Conservation (phyloP, 1,140 invertebrate genomes). For the Neodiprion lecontei region DNA sequence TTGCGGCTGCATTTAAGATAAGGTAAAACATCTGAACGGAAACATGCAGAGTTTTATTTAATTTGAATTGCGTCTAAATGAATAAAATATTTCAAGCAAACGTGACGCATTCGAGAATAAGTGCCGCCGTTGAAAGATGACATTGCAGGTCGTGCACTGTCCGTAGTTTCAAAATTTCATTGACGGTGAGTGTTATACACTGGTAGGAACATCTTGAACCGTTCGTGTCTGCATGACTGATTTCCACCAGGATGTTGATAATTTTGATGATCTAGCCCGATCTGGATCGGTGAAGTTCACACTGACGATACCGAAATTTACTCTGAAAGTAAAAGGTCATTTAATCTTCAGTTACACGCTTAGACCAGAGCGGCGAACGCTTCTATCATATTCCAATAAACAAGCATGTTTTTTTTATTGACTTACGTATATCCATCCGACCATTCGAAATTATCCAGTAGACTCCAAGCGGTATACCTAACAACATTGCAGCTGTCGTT, state of each 20-base stretch:
- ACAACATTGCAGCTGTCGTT: too few species aligned
- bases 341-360: background rate
- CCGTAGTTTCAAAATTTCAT: too few species aligned
- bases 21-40: too few species aligned
- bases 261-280: constrained; percentile 43
- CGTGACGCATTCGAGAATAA: too few species aligned
- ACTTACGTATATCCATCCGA: too few species aligned
- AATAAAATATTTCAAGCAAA: too few species aligned
- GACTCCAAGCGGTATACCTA: too few species aligned
- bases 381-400: background rate
- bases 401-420: too few species aligned
- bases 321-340: constrained; percentile 36
- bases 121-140: constrained; percentile 40
- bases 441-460: too few species aligned
- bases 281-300: constrained; percentile 60
- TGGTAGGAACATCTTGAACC: background rate
- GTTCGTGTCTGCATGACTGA: background rate
- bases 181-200: constrained; percentile 32
- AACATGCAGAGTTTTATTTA: too few species aligned
- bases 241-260: constrained; percentile 24
- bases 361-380: constrained; percentile 9
- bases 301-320: constrained; percentile 59
- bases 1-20: too few species aligned
- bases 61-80: too few species aligned
- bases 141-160: constrained; percentile 53